A percentile compares a stretch with the other conserved stretches of the same genome.
These are phyloP conservation scores for Gallinago stenura DNA, from an alignment of 2,797 vertebrate genomes.

Conservation along the genomic window DNA sequence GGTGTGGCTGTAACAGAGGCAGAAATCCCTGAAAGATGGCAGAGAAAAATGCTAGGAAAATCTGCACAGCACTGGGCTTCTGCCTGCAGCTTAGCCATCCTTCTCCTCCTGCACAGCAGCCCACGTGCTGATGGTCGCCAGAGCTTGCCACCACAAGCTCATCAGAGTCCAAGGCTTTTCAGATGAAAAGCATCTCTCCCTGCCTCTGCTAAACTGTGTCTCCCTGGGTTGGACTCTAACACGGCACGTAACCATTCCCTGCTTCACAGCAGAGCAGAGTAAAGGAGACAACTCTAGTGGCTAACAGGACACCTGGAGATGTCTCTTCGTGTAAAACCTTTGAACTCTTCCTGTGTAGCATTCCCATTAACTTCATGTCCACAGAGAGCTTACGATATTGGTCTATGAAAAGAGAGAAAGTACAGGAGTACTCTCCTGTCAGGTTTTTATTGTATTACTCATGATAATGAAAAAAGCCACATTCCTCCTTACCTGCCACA, in stretches of 20 bases:
- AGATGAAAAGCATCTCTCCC: not conserved
- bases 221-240: not conserved
- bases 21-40: not conserved
- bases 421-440: not conserved
- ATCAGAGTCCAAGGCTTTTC: not conserved
- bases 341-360: not conserved
- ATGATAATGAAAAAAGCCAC: not conserved
- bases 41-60: not conserved
- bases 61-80: not conserved
- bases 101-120: not conserved
- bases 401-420: not conserved
- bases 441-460: not conserved
- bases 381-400: not conserved
- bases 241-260: not conserved
- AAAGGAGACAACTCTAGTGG: not conserved
- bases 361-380: not conserved
- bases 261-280: not conserved
- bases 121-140: not conserved
- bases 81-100: not conserved
- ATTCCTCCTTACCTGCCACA: not conserved
- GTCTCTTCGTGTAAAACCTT: not conserved
- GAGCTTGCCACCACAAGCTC: not conserved
- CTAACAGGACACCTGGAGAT: not conserved
- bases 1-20: not conserved
- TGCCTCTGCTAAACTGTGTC: not conserved